These are phyloP conservation scores for Pachypsylla venusta DNA, from an alignment of 1,140 invertebrate species.

Conservation along the genomic window DNA sequence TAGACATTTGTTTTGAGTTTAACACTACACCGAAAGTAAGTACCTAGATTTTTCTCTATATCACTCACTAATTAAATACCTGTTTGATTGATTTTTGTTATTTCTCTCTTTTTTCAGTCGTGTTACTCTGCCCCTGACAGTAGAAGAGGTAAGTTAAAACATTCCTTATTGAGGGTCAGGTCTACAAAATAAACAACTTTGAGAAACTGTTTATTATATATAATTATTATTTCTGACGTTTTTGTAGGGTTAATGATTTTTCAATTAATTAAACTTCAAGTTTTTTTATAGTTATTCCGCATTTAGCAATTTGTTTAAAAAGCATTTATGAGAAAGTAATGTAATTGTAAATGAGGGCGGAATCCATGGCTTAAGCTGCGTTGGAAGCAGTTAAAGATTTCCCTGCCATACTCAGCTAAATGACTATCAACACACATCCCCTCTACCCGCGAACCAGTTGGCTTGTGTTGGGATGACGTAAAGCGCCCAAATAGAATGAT, in stretches of 20 bases:
- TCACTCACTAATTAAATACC: not conserved
- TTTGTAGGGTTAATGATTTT: slow-evolving; percentile 10
- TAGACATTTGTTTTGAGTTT: no score
- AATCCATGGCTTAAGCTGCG: no score
- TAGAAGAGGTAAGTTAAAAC: slow-evolving; percentile 56
- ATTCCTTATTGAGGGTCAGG: slow-evolving; percentile 13
- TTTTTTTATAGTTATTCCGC: not conserved
- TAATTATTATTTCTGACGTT: not conserved
- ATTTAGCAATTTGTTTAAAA: not conserved
- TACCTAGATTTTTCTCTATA: not conserved
- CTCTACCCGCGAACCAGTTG: no score
- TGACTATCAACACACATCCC: no score
- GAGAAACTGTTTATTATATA: not conserved
- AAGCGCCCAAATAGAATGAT: no score
- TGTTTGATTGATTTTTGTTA: not conserved
- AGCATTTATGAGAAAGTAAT: not conserved
- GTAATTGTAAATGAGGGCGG: no score
- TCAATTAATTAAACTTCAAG: not conserved
- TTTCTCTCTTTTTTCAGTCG: slow-evolving; percentile 42
- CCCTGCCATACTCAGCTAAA: no score
- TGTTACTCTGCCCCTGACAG: slow-evolving; percentile 53
- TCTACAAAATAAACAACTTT: slow-evolving; percentile 3
- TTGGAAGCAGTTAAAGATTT: no score
- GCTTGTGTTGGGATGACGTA: no score
- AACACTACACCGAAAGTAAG: not conserved